phyloP scores from a whole-genome alignment of 2,888 invertebrate species.

The Cistogaster globosa region DNA sequence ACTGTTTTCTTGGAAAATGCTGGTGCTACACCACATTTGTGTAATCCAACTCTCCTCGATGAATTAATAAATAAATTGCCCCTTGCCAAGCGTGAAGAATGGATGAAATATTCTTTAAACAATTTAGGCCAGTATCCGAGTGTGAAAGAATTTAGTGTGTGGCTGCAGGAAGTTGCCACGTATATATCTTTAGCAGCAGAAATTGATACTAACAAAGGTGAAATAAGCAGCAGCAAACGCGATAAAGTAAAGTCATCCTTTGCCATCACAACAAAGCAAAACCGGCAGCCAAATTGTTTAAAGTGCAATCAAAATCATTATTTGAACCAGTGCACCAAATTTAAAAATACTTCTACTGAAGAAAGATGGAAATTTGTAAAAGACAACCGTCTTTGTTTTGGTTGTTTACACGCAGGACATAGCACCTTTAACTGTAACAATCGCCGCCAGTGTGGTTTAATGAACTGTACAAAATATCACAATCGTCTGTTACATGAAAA shows the following conservation, averaged over 20 bases:
- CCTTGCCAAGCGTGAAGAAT: conserved; percentile 6
- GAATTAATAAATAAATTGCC: conserved; percentile 6
- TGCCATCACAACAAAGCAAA: neutral
- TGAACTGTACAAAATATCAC: conserved; percentile 19
- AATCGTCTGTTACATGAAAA: conserved; percentile 36
- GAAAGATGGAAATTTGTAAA: conserved; percentile 26
- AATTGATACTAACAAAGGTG: neutral
- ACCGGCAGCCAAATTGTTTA: neutral
- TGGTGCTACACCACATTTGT: neutral
- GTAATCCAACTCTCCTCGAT: neutral
- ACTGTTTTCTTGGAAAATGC: conserved; percentile 5
- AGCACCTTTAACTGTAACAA: conserved; percentile 12
- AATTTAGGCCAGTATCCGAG: conserved; percentile 1
- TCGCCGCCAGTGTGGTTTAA: conserved; percentile 35
- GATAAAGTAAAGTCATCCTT: neutral
- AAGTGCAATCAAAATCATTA: neutral
- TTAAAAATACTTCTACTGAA: neutral
- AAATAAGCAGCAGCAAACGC: neutral
- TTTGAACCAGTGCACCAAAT: neutral
- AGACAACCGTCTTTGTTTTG: conserved; percentile 16
- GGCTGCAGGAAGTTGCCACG: neutral
- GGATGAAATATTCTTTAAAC: conserved; percentile 6
- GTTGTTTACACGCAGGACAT: conserved; percentile 37
- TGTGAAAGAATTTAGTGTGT: neutral
- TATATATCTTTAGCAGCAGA: conserved; percentile 8